Evolutionary conservation across 2,888 invertebrate species (phyloP).

Genomic region (Caenorhabditis doughertyi): DNA sequence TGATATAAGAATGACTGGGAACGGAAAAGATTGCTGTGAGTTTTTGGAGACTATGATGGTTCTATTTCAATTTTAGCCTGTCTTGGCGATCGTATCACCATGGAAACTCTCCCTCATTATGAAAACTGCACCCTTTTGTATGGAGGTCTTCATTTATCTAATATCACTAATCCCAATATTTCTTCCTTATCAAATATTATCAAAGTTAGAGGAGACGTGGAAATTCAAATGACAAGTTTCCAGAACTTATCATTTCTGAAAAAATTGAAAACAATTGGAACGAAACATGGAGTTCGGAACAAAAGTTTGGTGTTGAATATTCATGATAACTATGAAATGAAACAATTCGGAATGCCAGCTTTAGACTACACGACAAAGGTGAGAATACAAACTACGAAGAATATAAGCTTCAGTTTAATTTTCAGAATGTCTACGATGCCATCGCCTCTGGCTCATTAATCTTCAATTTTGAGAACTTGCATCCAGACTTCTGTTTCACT

Average conservation of each 20-base stretch:
- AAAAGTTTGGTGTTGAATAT: not conserved
- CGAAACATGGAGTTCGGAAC: not conserved
- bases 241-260: constrained; percentile 6
- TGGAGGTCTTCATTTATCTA: constrained; percentile 2
- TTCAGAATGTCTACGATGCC: too few relatives aligned
- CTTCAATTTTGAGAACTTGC: not conserved
- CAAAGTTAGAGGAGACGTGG: not conserved
- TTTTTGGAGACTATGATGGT: too few relatives aligned
- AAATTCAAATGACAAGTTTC: not conserved
- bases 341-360: not conserved
- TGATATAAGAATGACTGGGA: not conserved
- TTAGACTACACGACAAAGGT: too few relatives aligned
- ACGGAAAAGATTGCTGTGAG: constrained; percentile 3
- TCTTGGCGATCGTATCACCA: too few relatives aligned
- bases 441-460: not conserved
- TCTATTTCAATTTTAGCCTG: too few relatives aligned
- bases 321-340: not conserved
- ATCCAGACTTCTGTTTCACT: constrained; percentile 9
- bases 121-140: not conserved
- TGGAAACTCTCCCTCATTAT: not conserved
- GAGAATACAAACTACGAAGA: too few relatives aligned
- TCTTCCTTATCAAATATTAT: not conserved
- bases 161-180: not conserved
- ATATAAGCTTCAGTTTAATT: not conserved
- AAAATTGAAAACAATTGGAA: not conserved